Conservation (phyloP, 1,140 invertebrate species). For the Orussus abietinus region DNA sequence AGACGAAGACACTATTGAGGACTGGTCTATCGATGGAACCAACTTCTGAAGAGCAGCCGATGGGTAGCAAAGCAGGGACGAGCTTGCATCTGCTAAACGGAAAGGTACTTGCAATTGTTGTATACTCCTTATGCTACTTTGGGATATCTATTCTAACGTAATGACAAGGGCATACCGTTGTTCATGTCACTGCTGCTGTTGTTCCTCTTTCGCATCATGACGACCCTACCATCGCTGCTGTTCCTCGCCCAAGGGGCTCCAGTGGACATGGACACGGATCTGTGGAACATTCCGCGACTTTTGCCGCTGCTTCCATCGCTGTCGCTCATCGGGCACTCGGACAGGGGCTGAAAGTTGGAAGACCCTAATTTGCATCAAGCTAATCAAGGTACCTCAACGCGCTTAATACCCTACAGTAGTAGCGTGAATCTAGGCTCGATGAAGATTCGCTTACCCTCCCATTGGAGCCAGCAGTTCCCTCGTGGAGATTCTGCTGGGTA, state of each 20-base stretch:
- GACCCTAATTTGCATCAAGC: background rate
- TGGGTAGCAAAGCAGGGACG: constrained; percentile 77
- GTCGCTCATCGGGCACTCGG: constrained; percentile 57
- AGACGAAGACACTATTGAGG: constrained; percentile 51
- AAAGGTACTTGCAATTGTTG: background rate
- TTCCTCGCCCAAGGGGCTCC: constrained; percentile 60
- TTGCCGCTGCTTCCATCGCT: constrained; percentile 56
- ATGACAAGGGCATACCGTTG: no score
- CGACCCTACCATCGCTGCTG: constrained; percentile 58
- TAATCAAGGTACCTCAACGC: no score
- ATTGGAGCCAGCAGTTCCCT: constrained; percentile 30
- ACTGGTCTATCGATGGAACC: constrained; percentile 61
- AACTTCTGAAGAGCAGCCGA: constrained; percentile 73
- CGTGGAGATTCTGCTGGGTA: constrained; percentile 34
- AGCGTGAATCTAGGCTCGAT: no score
- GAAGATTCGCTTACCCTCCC: constrained; percentile 50
- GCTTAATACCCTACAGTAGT: no score
- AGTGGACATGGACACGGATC: constrained; percentile 66
- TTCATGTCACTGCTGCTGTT: constrained; percentile 67
- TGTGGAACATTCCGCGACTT: constrained; percentile 59
- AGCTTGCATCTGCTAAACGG: constrained; percentile 58
- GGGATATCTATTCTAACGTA: no score
- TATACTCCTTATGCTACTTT: no score
- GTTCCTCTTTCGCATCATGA: constrained; percentile 66
- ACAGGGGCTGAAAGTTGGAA: constrained; percentile 51